Evolutionary conservation across 2,113 vertebrate species (phyloP).

Genomic region (Nyctereutes procyonoides): DNA sequence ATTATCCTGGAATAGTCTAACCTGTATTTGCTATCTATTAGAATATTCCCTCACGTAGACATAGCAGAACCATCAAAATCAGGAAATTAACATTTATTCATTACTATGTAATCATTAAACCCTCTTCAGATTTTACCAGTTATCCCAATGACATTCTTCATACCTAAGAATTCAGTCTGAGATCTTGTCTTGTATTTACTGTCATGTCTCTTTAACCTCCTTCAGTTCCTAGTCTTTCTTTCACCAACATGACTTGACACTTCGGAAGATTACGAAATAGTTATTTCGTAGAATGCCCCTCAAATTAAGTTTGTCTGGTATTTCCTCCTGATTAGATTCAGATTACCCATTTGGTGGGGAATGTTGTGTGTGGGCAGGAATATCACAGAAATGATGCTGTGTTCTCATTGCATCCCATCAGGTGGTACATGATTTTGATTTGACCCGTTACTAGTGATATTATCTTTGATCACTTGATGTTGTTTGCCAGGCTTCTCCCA

Average conservation of each 20-base stretch:
- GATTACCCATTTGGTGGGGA: not conserved
- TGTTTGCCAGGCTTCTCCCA: not conserved
- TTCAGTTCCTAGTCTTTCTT: not conserved
- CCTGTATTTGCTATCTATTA: not conserved
- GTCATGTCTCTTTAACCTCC: not conserved
- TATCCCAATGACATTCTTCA: not conserved
- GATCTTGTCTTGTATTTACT: not conserved
- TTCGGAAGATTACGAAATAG: not conserved
- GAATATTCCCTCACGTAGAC: not conserved
- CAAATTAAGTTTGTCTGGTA: not conserved
- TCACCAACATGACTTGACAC: not conserved
- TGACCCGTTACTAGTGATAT: not conserved
- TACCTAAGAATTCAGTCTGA: not conserved
- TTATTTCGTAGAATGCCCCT: not conserved
- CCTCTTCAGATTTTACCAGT: not conserved
- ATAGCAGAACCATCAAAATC: not conserved
- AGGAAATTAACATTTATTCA: slow-evolving; percentile 20
- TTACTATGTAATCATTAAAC: not conserved
- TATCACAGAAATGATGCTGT: not conserved
- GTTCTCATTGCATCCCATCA: not conserved
- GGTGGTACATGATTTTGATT: not conserved
- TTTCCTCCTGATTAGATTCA: not conserved
- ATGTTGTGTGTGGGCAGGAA: not conserved
- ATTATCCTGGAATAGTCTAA: not conserved
- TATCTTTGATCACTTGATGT: not conserved